These are phyloP conservation scores for Heliconius cydno DNA, from an alignment of 2,888 invertebrate genomes.

Conservation along the genomic window DNA sequence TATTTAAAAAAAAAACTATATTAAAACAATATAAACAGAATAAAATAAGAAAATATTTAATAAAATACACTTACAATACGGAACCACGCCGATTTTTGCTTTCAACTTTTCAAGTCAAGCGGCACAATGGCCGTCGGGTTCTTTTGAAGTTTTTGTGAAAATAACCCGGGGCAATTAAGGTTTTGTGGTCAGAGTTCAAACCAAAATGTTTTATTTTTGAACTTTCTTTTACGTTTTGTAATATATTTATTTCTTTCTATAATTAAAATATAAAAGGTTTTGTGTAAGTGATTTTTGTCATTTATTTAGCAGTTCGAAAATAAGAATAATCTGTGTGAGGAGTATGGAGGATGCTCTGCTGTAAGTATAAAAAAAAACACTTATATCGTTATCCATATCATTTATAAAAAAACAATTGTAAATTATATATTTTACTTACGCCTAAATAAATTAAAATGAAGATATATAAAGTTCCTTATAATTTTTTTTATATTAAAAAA, in stretches of 20 bases:
- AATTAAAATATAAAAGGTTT: too few species aligned
- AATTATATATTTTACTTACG: too few species aligned
- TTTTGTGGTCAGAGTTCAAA: conserved; percentile 35
- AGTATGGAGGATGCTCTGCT: too few species aligned
- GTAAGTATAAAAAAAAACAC: too few species aligned
- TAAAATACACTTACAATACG: conserved; percentile 11
- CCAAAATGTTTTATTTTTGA: conserved; percentile 25
- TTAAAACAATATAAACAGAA: not conserved
- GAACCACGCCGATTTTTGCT: conserved; percentile 20
- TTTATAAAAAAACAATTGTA: too few species aligned
- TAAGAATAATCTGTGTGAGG: too few species aligned
- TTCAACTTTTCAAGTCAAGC: conserved; percentile 21
- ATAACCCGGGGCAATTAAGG: conserved; percentile 36
- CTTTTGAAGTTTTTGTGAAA: conserved; percentile 36
- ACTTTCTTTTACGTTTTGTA: conserved; percentile 1
- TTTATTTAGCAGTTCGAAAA: too few species aligned
- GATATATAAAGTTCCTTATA: too few species aligned
- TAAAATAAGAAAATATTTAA: conserved; percentile 4
- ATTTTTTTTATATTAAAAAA: too few species aligned
- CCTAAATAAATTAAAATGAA: too few species aligned
- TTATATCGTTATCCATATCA: too few species aligned
- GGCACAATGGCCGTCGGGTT: conserved; percentile 26
- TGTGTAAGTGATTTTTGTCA: too few species aligned
- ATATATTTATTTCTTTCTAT: not conserved
- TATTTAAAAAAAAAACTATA: not conserved